Base-by-base conservation (phyloP, 2,888 invertebrate species). In the Microplitis manilae region DNA sequence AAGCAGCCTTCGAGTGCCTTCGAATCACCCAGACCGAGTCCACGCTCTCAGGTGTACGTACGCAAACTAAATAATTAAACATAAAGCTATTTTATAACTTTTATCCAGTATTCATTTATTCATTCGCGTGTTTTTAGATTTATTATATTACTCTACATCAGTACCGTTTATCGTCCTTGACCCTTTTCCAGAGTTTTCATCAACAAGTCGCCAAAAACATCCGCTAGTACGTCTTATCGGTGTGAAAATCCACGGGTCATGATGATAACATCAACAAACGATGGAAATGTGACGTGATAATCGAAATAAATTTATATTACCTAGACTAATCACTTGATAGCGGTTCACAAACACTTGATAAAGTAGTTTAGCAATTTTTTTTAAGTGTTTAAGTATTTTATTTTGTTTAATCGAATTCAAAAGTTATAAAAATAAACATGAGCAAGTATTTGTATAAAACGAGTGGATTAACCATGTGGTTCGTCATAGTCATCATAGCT, bases 201-300 rank as follows among this genome's bases (percentile, higher is more conserved):
- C 30, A 30, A 30, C 30, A 62, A 15, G n/a, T 13, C 17, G 6
- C 17, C 17, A 62, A n/a, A 62, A 4, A 62, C 13, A 62, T 62
- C 30, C 30, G 30, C 30, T 62, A 17, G 30, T 8, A 59, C 20
- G 30, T 17, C 8, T 40, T 41, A 5, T 6, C 5, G 6, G 17
- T 62, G 62, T 17, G 40, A 39, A 68, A 73, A 9, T 38, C 13
- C 39, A 71, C 41, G 73, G 73, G 79, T 79, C 77, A 82, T 82
- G 79, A 79, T 79, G 81, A 81, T 80, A 20, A 78, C 73, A 30
- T 79, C 79, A 40, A 71, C 64, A 62, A 79, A 79, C 75, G 78
- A 81, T 79, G 80, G 77, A 72, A 82, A 81, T 72, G 82, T 82
- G 79, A 82, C 82, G 81, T 82, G 81, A 82, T 77, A 68, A 70